Evolutionary conservation across 2,888 invertebrate species (phyloP), one percentile per base, ranked within the genome.

Genomic region (Eretmocerus hayati): DNA sequence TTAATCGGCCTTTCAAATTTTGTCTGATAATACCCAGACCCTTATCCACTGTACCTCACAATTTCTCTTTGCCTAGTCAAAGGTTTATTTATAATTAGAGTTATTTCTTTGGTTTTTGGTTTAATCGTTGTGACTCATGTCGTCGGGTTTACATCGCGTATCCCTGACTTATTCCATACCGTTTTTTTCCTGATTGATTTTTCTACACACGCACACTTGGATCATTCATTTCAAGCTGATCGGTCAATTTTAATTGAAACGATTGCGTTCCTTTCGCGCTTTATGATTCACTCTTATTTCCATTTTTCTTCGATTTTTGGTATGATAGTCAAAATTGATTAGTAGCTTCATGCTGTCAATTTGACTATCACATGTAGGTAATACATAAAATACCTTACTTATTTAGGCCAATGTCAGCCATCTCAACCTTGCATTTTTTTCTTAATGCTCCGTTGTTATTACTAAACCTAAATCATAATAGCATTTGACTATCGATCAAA

Each of bases 321-420:
- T n/a, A n/a, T n/a, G n/a, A n/a, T n/a, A n/a, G n/a, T n/a, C n/a
- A n/a, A n/a, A n/a, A n/a, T n/a, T n/a, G n/a, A n/a, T n/a, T n/a
- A n/a, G n/a, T n/a, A n/a, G n/a, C n/a, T n/a, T n/a, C n/a, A n/a
- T n/a, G n/a, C n/a, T n/a, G n/a, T n/a, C n/a, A n/a, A n/a, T n/a
- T n/a, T n/a, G n/a, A n/a, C n/a, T n/a, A n/a, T n/a, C n/a, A n/a
- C n/a, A n/a, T 63, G 59, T 63, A 62, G 64, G 62, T 62, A 63
- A 61, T 63, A 66, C 61, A 66, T 64, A 66, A n/a, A 66, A 64
- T 65, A 66, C 60, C 61, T 62, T 37, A 49, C 53, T 55, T 64
- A 63, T 62, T 70, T 70, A 70, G 69, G 69, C 69, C 69, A 69
- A 67, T 64, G 62, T 69, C 67, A 69, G 67, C 66, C 69, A 65